Evolutionary conservation across 2,888 invertebrate genomes (phyloP).

Genomic region (Coremacera marginata): DNA sequence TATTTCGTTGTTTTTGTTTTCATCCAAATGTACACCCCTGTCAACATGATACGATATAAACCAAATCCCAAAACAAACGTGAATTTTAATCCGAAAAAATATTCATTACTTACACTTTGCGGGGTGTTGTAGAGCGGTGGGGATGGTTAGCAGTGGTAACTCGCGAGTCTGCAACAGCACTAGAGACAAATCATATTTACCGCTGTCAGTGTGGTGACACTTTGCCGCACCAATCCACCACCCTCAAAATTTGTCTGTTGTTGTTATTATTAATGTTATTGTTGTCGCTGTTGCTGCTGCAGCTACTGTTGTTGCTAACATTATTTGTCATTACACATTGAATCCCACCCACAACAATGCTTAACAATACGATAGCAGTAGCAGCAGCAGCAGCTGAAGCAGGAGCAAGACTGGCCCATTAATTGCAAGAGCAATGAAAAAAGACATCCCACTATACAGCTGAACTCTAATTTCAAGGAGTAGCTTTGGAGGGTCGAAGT

Average conservation of each 20-base stretch:
- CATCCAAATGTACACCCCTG: slow-evolving; percentile 31
- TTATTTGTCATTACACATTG: slow-evolving; percentile 40
- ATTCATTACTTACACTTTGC: slow-evolving; percentile 41
- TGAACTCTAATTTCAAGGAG: not conserved
- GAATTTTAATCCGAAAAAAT: slow-evolving; percentile 41
- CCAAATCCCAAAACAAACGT: slow-evolving; percentile 28
- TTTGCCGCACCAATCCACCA: not conserved
- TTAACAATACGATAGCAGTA: not conserved
- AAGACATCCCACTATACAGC: not conserved
- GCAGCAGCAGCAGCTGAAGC: not conserved
- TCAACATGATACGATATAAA: not conserved
- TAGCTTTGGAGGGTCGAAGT: slow-evolving; percentile 27
- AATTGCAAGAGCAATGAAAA: slow-evolving; percentile 17
- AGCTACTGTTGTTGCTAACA: slow-evolving; percentile 20
- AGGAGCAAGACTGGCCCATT: slow-evolving; percentile 29
- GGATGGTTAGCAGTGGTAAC: not conserved
- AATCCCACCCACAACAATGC: slow-evolving; percentile 19
- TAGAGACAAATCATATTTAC: slow-evolving; percentile 34
- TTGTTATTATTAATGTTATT: slow-evolving; percentile 30
- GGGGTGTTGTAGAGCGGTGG: not conserved
- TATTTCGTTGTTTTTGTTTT: not conserved
- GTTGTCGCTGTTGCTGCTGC: slow-evolving; percentile 5
- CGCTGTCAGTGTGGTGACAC: slow-evolving; percentile 6
- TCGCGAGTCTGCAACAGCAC: not conserved
- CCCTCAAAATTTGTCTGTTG: not conserved